Evolutionary conservation across 2,797 vertebrate species (phyloP).

Genomic region (Premnoplex brunnescens): DNA sequence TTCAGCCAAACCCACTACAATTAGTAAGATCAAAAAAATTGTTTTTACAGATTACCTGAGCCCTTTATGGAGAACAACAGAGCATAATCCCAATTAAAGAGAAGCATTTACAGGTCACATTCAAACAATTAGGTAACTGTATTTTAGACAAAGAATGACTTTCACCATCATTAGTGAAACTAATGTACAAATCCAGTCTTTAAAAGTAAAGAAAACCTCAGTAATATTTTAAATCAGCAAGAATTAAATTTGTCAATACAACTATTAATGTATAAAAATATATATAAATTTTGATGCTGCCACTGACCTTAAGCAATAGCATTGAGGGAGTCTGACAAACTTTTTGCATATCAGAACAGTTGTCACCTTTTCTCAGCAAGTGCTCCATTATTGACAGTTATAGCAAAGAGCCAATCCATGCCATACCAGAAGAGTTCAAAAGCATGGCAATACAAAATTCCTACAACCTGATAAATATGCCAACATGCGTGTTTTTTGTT

Average conservation of each 20-base stretch:
- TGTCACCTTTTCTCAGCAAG: neutral
- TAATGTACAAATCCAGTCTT: neutral
- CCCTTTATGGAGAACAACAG: neutral
- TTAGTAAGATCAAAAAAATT: neutral
- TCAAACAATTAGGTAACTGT: neutral
- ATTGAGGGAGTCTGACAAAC: neutral
- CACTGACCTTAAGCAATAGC: neutral
- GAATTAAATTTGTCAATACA: neutral
- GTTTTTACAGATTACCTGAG: neutral
- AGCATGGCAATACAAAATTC: no score
- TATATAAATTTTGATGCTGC: neutral
- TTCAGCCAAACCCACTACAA: neutral
- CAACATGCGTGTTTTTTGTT: no score
- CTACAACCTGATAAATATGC: no score
- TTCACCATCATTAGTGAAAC: neutral
- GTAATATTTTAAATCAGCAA: neutral
- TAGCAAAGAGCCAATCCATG: no score
- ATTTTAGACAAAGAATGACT: neutral
- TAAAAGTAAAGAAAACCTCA: neutral
- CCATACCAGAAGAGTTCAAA: no score
- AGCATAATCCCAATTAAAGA: neutral
- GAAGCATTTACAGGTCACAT: neutral
- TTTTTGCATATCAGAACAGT: neutral
- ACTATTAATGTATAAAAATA: neutral
- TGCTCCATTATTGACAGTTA: neutral